Conservation (phyloP, 2,888 invertebrate genomes). For the Parthenolecanium corni region DNA sequence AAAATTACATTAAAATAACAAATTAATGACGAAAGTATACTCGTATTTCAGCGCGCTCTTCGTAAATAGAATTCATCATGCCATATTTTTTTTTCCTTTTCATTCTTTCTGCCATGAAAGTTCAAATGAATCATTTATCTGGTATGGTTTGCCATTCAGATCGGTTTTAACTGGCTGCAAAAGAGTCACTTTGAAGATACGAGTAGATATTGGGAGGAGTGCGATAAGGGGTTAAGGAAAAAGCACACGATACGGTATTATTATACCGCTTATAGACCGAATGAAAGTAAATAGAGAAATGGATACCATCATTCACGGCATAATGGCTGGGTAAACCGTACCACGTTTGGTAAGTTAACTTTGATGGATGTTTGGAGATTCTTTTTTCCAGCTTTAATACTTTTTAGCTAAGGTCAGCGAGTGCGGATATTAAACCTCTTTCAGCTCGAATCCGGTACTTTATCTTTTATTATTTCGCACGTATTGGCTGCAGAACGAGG, state of each 20-base stretch:
- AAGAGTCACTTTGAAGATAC: too few species aligned
- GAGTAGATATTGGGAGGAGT: not conserved
- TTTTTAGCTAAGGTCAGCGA: too few species aligned
- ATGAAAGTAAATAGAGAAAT: slow-evolving; percentile 19
- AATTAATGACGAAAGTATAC: too few species aligned
- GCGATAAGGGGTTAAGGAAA: slow-evolving; percentile 6
- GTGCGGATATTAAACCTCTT: not conserved
- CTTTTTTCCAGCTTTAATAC: not conserved
- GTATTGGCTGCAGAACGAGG: not conserved
- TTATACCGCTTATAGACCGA: slow-evolving; percentile 14
- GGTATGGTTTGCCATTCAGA: slow-evolving; percentile 16
- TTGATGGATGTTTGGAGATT: slow-evolving; percentile 20
- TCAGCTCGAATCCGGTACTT: not conserved
- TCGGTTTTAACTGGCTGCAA: too few species aligned
- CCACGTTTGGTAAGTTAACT: slow-evolving; percentile 21
- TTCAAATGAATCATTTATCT: slow-evolving; percentile 15
- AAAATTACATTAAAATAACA: too few species aligned
- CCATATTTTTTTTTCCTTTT: too few species aligned
- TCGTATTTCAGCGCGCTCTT: too few species aligned
- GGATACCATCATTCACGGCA: slow-evolving; percentile 23
- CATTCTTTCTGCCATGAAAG: not conserved
- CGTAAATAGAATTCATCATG: too few species aligned
- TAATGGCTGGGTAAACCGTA: slow-evolving; percentile 19
- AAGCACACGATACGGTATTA: slow-evolving; percentile 2
- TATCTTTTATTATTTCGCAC: not conserved